Base-by-base conservation (phyloP, 1,140 invertebrate species). In the Mesaphorura yosii region DNA sequence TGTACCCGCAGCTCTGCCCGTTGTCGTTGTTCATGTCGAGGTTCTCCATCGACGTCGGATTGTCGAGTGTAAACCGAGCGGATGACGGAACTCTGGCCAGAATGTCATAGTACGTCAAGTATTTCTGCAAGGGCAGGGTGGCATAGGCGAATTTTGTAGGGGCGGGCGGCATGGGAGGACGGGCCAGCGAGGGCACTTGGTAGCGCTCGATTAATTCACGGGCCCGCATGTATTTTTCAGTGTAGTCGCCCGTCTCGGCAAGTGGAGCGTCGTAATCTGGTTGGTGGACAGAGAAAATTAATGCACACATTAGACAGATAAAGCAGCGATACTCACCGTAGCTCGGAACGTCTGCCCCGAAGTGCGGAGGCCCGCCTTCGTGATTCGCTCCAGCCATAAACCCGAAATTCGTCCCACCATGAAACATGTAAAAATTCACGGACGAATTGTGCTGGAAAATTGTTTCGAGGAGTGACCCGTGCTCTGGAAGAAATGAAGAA, bases 331-430 rank as follows among this genome's bases (percentile, higher is more conserved):
- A 55, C 15, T 2, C 59, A 59, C 74, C 77, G 65, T 79, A 80
- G 56, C 76, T 78, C 3, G 74, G 77, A n/a, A 75, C 71, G 57
- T 75, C 71, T 2, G 76, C 64, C 42, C 66, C 62, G n/a, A 49
- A 51, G 29, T 41, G 44, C 2, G 66, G 65, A 41, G 62, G 62
- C 22, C 53, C 37, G 7, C 48, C 27, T 10, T 56, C 40, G 12
- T 63, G 53, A 64, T 80, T 79, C 2, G 76, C 76, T 17, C 81
- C 81, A 58, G 76, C 75, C 65, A 76, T 73, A 62, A 81, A 83
- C 2, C 79, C 73, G 64, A 75, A 75, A 60, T 73, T 74, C 5
- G 73, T 75, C 2, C 73, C 73, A n/a, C 73, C 73, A 58, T 72
- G 70, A 50, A 75, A 74, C 73, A 74, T 74, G 64, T 75, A 75